Percentiles rank a stretch among this genome's conserved stretches.
phyloP scores from a whole-genome alignment of 2,888 invertebrate species.

The Amiota communis region DNA sequence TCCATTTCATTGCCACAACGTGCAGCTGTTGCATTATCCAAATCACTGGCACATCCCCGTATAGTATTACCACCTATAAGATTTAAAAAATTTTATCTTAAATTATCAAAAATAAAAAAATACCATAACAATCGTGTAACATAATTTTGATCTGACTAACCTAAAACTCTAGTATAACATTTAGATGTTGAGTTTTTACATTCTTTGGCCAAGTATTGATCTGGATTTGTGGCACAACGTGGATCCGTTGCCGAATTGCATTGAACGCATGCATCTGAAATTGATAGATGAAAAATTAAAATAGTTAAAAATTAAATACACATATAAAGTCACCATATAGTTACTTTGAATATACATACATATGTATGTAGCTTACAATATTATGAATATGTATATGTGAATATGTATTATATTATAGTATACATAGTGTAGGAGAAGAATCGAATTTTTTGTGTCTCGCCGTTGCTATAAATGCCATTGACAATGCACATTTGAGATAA shows the following conservation, averaged over 20 bases:
- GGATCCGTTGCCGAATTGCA: constrained; percentile 63
- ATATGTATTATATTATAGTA: no score
- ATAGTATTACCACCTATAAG: constrained; percentile 64
- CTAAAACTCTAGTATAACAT: constrained; percentile 61
- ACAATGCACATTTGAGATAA: no score
- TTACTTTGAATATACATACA: constrained; percentile 3
- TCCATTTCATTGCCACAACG: constrained; percentile 66
- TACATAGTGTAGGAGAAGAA: no score
- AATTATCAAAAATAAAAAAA: no score
- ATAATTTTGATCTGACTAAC: constrained; percentile 46
- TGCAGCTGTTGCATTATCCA: constrained; percentile 57
- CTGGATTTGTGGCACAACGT: constrained; percentile 66
- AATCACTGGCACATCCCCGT: constrained; percentile 66
- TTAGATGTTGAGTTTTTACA: constrained; percentile 56
- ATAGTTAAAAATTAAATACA: background rate
- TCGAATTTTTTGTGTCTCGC: no score
- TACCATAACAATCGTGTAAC: background rate
- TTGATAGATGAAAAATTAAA: background rate
- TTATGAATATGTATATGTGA: no score
- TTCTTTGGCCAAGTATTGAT: constrained; percentile 60
- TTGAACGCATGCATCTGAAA: constrained; percentile 67
- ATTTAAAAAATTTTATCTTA: no score
- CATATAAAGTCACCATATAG: background rate
- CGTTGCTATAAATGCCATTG: no score
- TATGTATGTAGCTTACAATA: background rate